phyloP scores from a whole-genome alignment of 1,140 invertebrate species.

The Calycopis cecrops region DNA sequence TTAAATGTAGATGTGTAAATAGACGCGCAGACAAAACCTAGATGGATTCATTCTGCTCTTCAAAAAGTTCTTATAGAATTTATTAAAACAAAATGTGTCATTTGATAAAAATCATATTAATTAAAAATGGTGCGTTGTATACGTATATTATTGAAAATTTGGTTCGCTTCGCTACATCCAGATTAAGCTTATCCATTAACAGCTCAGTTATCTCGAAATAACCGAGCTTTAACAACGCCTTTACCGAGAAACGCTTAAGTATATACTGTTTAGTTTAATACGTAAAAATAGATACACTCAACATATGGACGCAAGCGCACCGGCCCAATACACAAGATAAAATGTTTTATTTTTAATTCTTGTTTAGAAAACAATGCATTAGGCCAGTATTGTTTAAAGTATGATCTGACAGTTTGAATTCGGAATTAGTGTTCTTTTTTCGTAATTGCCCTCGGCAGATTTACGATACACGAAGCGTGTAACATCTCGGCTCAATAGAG shows the following conservation, averaged over 20 bases:
- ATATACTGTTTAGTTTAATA: conserved; percentile 49
- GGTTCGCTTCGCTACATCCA: conserved; percentile 22
- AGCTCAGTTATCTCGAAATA: conserved; percentile 47
- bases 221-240: conserved; percentile 35
- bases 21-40: too few relatives aligned
- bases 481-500: conserved; percentile 17
- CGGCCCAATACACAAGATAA: conserved; percentile 23
- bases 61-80: too few relatives aligned
- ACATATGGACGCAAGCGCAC: conserved; percentile 30
- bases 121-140: not conserved
- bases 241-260: conserved; percentile 50
- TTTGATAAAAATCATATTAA: conserved; percentile 7
- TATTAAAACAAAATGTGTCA: not conserved
- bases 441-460: conserved; percentile 28
- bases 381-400: conserved; percentile 34
- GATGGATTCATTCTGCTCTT: too few relatives aligned
- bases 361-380: conserved; percentile 63
- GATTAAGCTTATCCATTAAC: conserved; percentile 40
- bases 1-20: too few relatives aligned
- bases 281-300: conserved; percentile 59
- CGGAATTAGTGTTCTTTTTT: conserved; percentile 26
- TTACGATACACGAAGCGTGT: conserved; percentile 22
- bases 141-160: conserved; percentile 26
- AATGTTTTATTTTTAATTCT: conserved; percentile 43
- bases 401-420: conserved; percentile 25